Percentiles rank a stretch among this genome's conserved stretches.
These are phyloP conservation scores for Lathamus discolor DNA, from an alignment of 2,113 vertebrate species.

Conservation along the genomic window DNA sequence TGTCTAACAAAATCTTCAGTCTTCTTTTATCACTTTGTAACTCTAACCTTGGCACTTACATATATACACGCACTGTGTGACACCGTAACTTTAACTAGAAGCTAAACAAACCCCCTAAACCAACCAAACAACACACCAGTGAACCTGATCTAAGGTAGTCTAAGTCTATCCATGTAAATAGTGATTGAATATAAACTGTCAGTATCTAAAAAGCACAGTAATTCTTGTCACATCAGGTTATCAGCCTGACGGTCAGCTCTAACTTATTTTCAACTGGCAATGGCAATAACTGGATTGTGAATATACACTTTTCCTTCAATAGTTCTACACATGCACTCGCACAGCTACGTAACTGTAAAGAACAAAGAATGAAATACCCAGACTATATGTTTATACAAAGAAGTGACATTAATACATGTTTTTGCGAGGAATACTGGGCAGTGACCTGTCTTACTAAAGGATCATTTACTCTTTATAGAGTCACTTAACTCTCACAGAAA, in stretches of 20 bases:
- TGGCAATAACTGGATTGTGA: neutral
- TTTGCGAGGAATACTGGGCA: neutral
- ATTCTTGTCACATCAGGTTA: neutral
- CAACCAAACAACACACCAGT: fast-evolving
- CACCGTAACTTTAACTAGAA: neutral
- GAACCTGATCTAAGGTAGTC: neutral
- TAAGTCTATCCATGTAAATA: neutral
- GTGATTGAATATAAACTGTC: neutral
- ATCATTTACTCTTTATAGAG: neutral
- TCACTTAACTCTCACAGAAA: neutral
- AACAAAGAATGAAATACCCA: neutral
- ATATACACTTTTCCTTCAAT: neutral
- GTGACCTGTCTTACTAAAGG: neutral
- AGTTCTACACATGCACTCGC: neutral
- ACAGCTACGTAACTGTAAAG: neutral
- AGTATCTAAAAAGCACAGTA: neutral
- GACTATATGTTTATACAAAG: neutral
- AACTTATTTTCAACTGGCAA: neutral
- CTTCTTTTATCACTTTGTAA: neutral
- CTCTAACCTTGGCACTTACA: neutral
- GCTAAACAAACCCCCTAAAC: neutral
- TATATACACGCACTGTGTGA: neutral
- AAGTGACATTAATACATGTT: neutral
- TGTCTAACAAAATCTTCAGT: neutral
- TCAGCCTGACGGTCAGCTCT: neutral